A percentile compares a stretch with the other conserved stretches of the same genome.
phyloP scores from a whole-genome alignment of 2,888 invertebrate species.

The Escarpia spicata region DNA sequence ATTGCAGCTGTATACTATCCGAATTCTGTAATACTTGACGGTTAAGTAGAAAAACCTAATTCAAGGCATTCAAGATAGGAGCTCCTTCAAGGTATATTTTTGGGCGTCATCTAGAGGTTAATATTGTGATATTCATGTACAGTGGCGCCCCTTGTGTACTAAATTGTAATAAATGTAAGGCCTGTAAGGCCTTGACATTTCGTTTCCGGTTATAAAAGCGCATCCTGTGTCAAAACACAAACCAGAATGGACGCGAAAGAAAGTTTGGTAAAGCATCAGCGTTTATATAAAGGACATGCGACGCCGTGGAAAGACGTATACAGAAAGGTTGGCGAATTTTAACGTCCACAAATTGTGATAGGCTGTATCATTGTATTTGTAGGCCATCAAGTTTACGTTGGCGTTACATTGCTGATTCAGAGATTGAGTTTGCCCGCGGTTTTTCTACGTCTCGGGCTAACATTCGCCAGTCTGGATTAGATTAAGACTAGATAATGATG shows the following conservation, averaged over 20 bases:
- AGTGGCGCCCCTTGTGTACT: neutral
- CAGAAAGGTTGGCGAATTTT: neutral
- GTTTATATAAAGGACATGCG: neutral
- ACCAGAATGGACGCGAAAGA: neutral
- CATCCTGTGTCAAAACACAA: conserved; percentile 16
- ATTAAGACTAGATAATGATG: neutral
- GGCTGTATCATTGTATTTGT: neutral
- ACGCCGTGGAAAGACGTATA: neutral
- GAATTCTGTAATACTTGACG: no score
- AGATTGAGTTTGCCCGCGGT: neutral
- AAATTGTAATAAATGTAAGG: neutral
- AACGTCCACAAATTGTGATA: neutral
- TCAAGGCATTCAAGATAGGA: neutral
- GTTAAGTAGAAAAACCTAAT: no score
- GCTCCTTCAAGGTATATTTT: neutral
- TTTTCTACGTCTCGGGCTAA: neutral
- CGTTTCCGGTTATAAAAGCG: conserved; percentile 10
- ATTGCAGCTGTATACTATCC: no score
- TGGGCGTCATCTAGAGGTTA: neutral
- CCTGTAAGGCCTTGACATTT: neutral
- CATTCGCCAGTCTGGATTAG: neutral
- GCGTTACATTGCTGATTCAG: neutral
- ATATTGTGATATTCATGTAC: neutral
- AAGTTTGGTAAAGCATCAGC: conserved; percentile 4
- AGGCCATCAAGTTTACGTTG: neutral